These are phyloP conservation scores for Microcebus murinus DNA, from an alignment of 2,113 vertebrate genomes.

Conservation along the genomic window DNA sequence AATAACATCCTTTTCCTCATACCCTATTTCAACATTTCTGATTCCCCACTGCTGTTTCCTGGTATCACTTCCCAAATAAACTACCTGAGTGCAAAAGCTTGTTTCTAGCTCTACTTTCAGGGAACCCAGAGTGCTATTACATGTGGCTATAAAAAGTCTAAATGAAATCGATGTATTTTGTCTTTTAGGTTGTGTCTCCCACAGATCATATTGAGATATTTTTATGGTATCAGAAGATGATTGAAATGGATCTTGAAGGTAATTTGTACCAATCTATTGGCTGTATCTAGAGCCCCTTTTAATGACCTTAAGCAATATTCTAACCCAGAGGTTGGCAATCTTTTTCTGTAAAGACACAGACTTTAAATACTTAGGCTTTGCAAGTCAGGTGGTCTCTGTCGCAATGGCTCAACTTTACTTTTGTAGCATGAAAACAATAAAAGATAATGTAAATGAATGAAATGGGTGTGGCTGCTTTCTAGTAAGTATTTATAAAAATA, in stretches of 20 bases:
- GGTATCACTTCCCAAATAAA: not conserved
- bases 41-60: not conserved
- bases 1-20: not conserved
- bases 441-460: not conserved
- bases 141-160: not conserved
- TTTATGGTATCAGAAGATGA: not conserved
- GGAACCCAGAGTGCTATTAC: not conserved
- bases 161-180: not conserved
- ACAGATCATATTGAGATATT: not conserved
- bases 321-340: not conserved
- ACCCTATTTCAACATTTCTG: not conserved
- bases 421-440: not conserved
- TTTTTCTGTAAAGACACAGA: not conserved
- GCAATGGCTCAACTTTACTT: not conserved
- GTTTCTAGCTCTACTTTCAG: not conserved
- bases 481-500: not conserved
- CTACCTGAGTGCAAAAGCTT: not conserved
- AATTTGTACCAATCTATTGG: not conserved
- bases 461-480: not conserved
- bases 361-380: not conserved
- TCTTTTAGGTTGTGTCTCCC: not conserved
- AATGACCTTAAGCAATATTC: not conserved
- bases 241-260: not conserved
- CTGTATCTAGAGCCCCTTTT: not conserved
- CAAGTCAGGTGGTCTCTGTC: not conserved